Evolutionary conservation across 1,140 invertebrate genomes (phyloP), one percentile per base, ranked within the genome.

Genomic region (Micrasema minimum): DNA sequence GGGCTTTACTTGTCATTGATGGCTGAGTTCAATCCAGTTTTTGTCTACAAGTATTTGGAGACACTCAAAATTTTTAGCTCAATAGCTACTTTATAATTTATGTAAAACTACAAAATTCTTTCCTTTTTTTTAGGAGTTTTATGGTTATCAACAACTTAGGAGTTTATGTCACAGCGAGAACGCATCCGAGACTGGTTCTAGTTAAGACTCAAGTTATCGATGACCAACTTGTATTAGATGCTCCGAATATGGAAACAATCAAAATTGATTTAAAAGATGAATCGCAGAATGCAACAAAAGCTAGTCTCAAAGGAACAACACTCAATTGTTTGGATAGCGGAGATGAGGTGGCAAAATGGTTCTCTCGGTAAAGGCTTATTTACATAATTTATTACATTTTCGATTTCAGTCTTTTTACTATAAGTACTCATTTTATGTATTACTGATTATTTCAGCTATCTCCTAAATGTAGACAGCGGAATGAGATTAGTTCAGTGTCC

Each of bases 361-460:
- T 75, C 31, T 75, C 73, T 9, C 69, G 67, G 69, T 75, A 66
- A 66, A n/a, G 18, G 18, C n/a, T n/a, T n/a, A n/a, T n/a, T n/a
- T n/a, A n/a, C n/a, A n/a, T n/a, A n/a, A n/a, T n/a, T n/a, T n/a
- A n/a, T n/a, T n/a, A n/a, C n/a, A n/a, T n/a, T n/a, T n/a, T n/a
- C n/a, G n/a, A n/a, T n/a, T n/a, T n/a, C n/a, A n/a, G n/a, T n/a
- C n/a, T n/a, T n/a, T n/a, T n/a, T n/a, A n/a, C n/a, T n/a, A n/a
- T n/a, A n/a, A n/a, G n/a, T n/a, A n/a, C n/a, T n/a, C n/a, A n/a
- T n/a, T 43, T 7, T 48, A 2, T 18, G 11, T 6, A 48, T 48
- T 16, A 18, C n/a, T n/a, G 18, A 43, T 51, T 53, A 10, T 51
- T 66, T 10, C 59, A 71, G 72, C 26, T 74, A 23, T 48, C 14